Percentiles rank a stretch among this genome's conserved stretches.
phyloP scores from a whole-genome alignment of 37 sponge, comb jelly and placozoan genomes.

The Hexactinellida sp. region DNA sequence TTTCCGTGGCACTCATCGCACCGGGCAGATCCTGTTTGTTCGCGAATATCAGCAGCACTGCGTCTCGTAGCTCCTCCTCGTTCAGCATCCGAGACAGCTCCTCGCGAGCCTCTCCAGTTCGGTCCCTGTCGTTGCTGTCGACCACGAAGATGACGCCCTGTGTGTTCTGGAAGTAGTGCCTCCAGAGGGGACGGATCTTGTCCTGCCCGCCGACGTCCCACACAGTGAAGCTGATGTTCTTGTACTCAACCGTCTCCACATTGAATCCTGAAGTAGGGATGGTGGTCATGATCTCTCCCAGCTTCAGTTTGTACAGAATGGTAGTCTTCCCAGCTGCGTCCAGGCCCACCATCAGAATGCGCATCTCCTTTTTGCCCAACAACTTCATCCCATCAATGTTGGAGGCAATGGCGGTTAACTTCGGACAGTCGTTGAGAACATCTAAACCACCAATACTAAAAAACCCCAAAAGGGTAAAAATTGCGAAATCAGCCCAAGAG shows the following conservation, averaged over 20 bases:
- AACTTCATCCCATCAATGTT: not conserved
- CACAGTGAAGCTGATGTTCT: conserved; percentile 98
- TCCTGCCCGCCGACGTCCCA: conserved; percentile 99
- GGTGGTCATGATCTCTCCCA: conserved; percentile 98
- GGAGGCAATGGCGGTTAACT: not conserved
- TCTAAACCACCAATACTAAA: not conserved
- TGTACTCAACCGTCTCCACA: conserved; percentile 93
- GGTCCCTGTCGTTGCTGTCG: conserved; percentile 97
- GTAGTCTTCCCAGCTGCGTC: conserved; percentile 99
- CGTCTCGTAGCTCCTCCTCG: conserved; percentile 90
- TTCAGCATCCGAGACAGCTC: conserved; percentile 79
- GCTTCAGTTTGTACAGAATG: conserved; percentile 94
- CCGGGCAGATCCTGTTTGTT: conserved; percentile 99
- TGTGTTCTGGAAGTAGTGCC: conserved; percentile 99
- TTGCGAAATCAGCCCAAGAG: not conserved
- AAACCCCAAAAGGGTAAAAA: not conserved
- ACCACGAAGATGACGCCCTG: conserved; percentile 96
- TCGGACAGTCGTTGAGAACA: not conserved
- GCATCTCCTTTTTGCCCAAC: conserved; percentile 22
- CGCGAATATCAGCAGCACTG: conserved; percentile 76
- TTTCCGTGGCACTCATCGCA: conserved; percentile 98
- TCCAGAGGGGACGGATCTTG: conserved; percentile 98
- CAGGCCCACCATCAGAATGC: conserved; percentile 91
- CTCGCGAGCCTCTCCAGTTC: conserved; percentile 79
- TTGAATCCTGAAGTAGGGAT: conserved; percentile 97